phyloP scores from a whole-genome alignment of 2,888 invertebrate genomes.

The Hirtodrosophila trivittata region DNA sequence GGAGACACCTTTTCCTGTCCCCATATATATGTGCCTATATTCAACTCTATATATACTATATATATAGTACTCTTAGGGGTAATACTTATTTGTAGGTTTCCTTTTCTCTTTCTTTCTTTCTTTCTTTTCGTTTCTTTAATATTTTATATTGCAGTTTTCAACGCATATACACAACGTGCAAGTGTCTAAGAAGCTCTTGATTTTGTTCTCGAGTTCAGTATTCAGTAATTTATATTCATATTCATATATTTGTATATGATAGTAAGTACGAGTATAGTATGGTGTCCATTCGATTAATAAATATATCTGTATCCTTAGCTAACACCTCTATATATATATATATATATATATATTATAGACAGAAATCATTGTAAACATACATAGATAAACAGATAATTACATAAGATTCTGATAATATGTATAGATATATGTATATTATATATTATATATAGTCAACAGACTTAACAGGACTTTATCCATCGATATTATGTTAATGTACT shows the following conservation, averaged over 20 bases:
- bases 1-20: no score
- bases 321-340: slow-evolving; percentile 3
- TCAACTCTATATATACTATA: slow-evolving; percentile 2
- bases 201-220: slow-evolving; percentile 66
- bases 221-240: slow-evolving; percentile 4
- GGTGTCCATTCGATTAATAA: slow-evolving; percentile 9
- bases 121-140: background rate
- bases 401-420: no score
- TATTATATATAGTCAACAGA: no score
- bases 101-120: background rate
- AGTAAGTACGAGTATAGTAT: background rate
- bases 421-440: no score
- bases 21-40: no score
- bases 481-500: no score
- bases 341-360: no score
- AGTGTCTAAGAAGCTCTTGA: slow-evolving; percentile 81
- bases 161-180: slow-evolving; percentile 28
- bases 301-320: slow-evolving; percentile 14
- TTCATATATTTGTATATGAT: slow-evolving; percentile 14
- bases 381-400: no score
- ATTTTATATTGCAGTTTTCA: slow-evolving; percentile 23
- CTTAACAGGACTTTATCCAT: no score
- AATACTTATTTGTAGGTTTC: slow-evolving; percentile 16
- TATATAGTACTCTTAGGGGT: slow-evolving; percentile 8
- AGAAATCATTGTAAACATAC: no score